Evolutionary conservation across 2,888 invertebrate species (phyloP).

Genomic region (Eutolmus rufibarbis): DNA sequence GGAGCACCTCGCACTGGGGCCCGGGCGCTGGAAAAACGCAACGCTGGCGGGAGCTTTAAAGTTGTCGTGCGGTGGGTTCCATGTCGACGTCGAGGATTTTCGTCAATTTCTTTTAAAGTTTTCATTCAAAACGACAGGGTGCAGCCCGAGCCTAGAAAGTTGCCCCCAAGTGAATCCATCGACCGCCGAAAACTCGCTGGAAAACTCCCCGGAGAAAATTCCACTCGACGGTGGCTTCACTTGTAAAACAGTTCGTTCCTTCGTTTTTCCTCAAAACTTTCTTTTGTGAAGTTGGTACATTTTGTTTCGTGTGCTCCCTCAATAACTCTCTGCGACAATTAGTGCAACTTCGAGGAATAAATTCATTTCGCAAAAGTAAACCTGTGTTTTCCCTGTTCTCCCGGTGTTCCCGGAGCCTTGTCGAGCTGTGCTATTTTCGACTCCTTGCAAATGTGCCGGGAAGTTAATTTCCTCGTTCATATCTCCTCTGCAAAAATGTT

Average conservation of each 20-base stretch:
- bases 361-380: background rate
- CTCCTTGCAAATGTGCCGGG: background rate
- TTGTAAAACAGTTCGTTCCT: background rate
- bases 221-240: background rate
- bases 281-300: background rate
- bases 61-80: constrained; percentile 12
- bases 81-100: background rate
- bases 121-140: constrained; percentile 2
- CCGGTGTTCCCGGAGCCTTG: background rate
- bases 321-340: background rate
- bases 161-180: background rate
- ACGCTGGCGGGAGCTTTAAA: constrained; percentile 23
- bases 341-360: background rate
- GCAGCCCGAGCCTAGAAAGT: constrained; percentile 10
- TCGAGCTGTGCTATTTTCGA: background rate
- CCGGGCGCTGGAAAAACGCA: background rate
- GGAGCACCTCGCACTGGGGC: background rate
- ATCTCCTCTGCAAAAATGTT: background rate
- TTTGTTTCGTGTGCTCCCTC: background rate
- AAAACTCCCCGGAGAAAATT: background rate
- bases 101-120: background rate
- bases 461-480: background rate
- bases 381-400: background rate
- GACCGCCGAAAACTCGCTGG: background rate
- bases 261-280: background rate